Conservation (phyloP, 2,888 invertebrate genomes). For the Apodemia mormo region DNA sequence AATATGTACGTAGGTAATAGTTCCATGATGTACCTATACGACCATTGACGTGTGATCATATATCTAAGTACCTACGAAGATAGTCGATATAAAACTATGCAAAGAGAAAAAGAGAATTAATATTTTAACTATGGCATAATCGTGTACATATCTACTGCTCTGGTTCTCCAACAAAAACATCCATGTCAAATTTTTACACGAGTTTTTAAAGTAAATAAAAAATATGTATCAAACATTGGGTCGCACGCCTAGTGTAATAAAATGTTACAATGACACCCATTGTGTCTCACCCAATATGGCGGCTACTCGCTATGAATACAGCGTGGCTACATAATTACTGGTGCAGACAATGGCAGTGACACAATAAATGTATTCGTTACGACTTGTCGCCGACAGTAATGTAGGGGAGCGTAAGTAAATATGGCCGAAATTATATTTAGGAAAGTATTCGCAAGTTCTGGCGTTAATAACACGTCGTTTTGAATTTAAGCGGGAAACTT, state of each 20-base stretch:
- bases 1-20: too few species aligned
- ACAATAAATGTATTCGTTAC: slow-evolving; percentile 37
- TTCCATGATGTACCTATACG: too few species aligned
- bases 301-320: slow-evolving; percentile 38
- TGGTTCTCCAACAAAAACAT: background rate
- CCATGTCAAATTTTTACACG: background rate
- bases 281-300: slow-evolving; percentile 35
- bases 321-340: slow-evolving; percentile 44
- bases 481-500: background rate
- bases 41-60: too few species aligned
- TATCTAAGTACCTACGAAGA: too few species aligned
- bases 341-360: slow-evolving; percentile 38
- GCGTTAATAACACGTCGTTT: background rate
- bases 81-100: too few species aligned
- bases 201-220: background rate
- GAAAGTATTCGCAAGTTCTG: slow-evolving; percentile 22
- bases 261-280: slow-evolving; percentile 38
- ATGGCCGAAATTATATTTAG: slow-evolving; percentile 29
- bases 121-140: too few species aligned
- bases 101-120: too few species aligned
- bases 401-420: slow-evolving; percentile 5
- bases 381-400: slow-evolving; percentile 29
- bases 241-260: slow-evolving; percentile 28
- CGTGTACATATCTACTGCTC: background rate
- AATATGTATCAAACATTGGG: slow-evolving; percentile 22